Percentiles rank a stretch among this genome's conserved stretches.
Conservation (phyloP, 2,113 vertebrate species). For the Phyllostomus hastatus region DNA sequence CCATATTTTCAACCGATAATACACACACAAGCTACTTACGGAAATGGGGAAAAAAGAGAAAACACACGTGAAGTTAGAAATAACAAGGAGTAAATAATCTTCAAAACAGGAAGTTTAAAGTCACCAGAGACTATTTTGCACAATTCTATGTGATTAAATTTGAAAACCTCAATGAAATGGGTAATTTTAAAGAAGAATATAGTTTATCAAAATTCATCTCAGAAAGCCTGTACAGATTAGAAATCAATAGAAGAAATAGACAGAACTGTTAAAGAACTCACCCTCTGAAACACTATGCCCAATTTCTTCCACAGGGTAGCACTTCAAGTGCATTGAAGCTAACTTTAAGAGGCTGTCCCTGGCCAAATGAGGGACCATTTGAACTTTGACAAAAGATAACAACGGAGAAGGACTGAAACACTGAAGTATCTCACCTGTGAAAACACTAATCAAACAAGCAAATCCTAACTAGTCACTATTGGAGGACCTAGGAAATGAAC, state of each 20-base stretch:
- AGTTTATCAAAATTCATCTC: not conserved
- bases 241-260: not conserved
- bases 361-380: not conserved
- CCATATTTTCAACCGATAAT: no score
- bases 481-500: not conserved
- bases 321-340: not conserved
- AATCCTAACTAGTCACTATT: not conserved
- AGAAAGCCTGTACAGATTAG: not conserved
- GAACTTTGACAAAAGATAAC: not conserved
- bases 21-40: not conserved
- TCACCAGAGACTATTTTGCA: not conserved
- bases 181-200: not conserved
- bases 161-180: not conserved
- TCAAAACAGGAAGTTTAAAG: not conserved
- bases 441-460: not conserved
- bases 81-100: not conserved
- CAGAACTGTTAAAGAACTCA: not conserved
- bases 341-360: not conserved
- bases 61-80: not conserved
- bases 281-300: not conserved
- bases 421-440: not conserved
- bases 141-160: not conserved
- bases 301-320: not conserved
- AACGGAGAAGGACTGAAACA: not conserved
- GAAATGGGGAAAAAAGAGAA: not conserved